Evolutionary conservation across 2,888 invertebrate genomes (phyloP), one percentile per base, ranked within the genome.

Genomic region (Macrosiphum euphorbiae): DNA sequence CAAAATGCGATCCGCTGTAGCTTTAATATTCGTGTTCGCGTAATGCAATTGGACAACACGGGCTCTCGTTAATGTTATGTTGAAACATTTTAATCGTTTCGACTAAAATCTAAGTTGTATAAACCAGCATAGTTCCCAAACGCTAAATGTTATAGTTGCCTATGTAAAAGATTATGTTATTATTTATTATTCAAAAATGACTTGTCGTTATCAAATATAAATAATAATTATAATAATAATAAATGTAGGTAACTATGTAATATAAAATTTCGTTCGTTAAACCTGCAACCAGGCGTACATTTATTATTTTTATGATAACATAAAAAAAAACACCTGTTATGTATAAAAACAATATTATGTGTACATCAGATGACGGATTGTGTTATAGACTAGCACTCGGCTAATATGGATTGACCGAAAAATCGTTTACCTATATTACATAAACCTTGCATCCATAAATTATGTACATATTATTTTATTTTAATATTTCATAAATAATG

Each of bases 281-380:
- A 26, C 16, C 26, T 78, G 16, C 8, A 78, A 20, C 20, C 35
- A 10, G 7, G 35, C 35, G 7, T 86, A 44, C 44, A 47, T 47
- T 44, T 86, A 86, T 86, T 86, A 86, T 47, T 86, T 44, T 47
- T n/a, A n/a, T 67, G n/a, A 67, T 67, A 67, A 67, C 16, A n/a
- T 67, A 47, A 47, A 16, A 13, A 13, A 10, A 28, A 3, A 41
- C 41, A 84, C 41, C 44, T 67, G 16, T 67, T 67, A 7, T n/a
- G 16, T n/a, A 67, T 52, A n/a, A 44, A 0, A 44, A 44, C 44
- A 44, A 44, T 0, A 44, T 44, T 3, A 44, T 44, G n/a, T n/a
- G 16, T 16, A n/a, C 67, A 67, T n/a, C 16, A 0, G 24, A 50
- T 50, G 50, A 50, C 50, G 52, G 52, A 86, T 13, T 11, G 41